Evolutionary conservation across 2,113 vertebrate species (phyloP).

Genomic region (chimpanzee (Pan troglodytes)): DNA sequence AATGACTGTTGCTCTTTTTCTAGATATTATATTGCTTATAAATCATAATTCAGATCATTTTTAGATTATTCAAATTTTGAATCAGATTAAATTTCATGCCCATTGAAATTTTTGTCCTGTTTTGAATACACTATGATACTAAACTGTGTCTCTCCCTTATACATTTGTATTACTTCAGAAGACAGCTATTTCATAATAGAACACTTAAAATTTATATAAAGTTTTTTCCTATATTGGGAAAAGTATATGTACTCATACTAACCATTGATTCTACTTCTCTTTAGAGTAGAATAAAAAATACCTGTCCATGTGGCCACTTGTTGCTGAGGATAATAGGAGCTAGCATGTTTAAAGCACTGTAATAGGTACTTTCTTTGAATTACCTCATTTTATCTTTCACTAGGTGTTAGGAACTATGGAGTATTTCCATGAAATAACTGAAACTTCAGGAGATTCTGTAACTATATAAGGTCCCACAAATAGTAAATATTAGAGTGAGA

Average conservation of each 20-base stretch:
- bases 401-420: background rate
- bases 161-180: background rate
- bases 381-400: conserved; percentile 27
- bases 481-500: background rate
- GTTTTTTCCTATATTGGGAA: background rate
- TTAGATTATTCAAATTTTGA: background rate
- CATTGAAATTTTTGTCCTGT: background rate
- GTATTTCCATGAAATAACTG: conserved; percentile 19
- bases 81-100: background rate
- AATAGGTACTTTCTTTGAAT: background rate
- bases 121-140: background rate
- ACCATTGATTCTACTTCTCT: background rate
- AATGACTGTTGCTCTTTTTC: background rate
- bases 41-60: background rate
- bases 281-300: background rate
- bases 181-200: background rate
- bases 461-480: background rate
- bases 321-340: background rate
- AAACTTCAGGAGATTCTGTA: background rate
- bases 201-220: background rate
- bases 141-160: background rate
- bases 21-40: background rate
- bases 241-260: background rate
- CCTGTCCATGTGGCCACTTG: background rate
- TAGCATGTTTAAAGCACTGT: background rate